A percentile compares a stretch with the other conserved stretches of the same genome.
Evolutionary conservation across 1,140 invertebrate genomes (phyloP).

Genomic region (Scaptodrosophila lebanonensis): DNA sequence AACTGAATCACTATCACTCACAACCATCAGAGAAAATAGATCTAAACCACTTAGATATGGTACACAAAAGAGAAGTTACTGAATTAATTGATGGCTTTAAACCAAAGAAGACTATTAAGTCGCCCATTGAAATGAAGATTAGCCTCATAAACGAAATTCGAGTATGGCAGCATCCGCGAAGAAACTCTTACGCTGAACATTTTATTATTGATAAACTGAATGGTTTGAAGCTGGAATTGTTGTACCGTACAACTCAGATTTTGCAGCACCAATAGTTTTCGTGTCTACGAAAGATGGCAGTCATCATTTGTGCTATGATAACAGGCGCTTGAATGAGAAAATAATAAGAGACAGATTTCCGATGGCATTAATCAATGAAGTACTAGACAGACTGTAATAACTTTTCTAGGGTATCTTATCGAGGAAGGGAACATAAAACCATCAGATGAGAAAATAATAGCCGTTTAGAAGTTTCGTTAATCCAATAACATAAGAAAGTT

Average conservation of each 20-base stretch:
- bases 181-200: slow-evolving; percentile 27
- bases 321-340: slow-evolving; percentile 6
- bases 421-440: slow-evolving; percentile 30
- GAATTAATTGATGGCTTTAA: slow-evolving; percentile 62
- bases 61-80: neutral
- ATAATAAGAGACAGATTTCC: slow-evolving; percentile 13
- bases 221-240: slow-evolving; percentile 49
- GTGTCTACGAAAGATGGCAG: slow-evolving; percentile 14
- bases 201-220: slow-evolving; percentile 31
- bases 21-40: neutral
- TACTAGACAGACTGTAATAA: slow-evolving; percentile 29
- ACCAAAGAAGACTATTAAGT: slow-evolving; percentile 11
- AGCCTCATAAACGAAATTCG: slow-evolving; percentile 43
- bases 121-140: slow-evolving; percentile 32
- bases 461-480: slow-evolving; percentile 51
- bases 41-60: neutral
- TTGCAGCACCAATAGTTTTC: slow-evolving; percentile 16
- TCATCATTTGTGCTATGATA: slow-evolving; percentile 11
- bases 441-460: slow-evolving; percentile 45
- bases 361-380: no score
- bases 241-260: slow-evolving; percentile 34
- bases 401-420: slow-evolving; percentile 38
- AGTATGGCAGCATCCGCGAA: slow-evolving; percentile 28
- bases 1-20: neutral
- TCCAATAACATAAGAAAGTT: slow-evolving; percentile 48